Evolutionary conservation across 2,797 vertebrate genomes (phyloP).

Genomic region (Sarcophilus harrisii): DNA sequence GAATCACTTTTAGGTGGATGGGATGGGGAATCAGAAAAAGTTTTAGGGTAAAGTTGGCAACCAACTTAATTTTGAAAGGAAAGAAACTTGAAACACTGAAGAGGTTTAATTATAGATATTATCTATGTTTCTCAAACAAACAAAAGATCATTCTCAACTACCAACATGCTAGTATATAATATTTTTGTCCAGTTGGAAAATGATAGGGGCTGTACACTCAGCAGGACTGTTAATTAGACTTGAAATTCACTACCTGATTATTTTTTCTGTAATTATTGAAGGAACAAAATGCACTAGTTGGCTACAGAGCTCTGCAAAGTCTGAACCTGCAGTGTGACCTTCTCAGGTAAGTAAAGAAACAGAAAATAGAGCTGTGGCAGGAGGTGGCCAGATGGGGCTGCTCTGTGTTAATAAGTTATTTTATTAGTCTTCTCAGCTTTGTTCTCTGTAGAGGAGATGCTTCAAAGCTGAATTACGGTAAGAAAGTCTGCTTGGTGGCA

Average conservation of each 20-base stretch:
- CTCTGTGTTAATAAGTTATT: background rate
- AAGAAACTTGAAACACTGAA: background rate
- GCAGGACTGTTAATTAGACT: slow-evolving; percentile 30
- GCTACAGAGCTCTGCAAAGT: background rate
- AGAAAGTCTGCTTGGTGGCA: slow-evolving; percentile 18
- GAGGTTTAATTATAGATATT: background rate
- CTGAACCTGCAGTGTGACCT: background rate
- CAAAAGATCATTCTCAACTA: background rate
- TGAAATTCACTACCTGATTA: slow-evolving; percentile 43
- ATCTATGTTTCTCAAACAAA: background rate
- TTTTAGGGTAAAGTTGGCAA: background rate
- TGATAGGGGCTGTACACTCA: background rate
- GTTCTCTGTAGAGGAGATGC: background rate
- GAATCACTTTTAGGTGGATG: background rate
- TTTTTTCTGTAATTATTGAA: slow-evolving; percentile 21
- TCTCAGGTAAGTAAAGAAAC: background rate
- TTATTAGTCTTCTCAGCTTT: background rate
- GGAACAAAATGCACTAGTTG: background rate
- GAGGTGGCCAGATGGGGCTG: background rate
- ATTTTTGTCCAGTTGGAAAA: slow-evolving; percentile 32
- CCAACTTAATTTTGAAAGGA: background rate
- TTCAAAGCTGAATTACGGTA: slow-evolving; percentile 2
- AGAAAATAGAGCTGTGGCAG: background rate
- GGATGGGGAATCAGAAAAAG: background rate
- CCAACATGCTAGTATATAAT: slow-evolving; percentile 16